phyloP scores from a whole-genome alignment of 2,888 invertebrate species.

The Gibbula magus region DNA sequence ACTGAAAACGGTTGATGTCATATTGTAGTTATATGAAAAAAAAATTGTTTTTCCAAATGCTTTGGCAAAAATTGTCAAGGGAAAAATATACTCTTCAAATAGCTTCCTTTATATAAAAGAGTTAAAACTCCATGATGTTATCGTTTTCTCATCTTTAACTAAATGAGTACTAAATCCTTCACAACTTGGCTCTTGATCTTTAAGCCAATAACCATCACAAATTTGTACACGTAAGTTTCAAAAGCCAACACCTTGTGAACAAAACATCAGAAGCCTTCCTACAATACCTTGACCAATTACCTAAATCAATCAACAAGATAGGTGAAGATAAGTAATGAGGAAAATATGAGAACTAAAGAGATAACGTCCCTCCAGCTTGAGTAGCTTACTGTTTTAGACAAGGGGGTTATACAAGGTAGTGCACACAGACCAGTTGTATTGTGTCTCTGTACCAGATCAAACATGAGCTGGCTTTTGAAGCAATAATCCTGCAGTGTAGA shows the following conservation, averaged over 20 bases:
- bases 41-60: no score
- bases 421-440: background rate
- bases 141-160: no score
- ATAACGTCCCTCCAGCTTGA: background rate
- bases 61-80: no score
- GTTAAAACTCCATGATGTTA: no score
- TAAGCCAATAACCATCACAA: background rate
- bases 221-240: background rate
- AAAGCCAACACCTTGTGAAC: background rate
- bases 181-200: no score
- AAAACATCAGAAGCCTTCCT: background rate
- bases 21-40: no score
- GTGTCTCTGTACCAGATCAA: background rate
- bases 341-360: conserved; percentile 8
- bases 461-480: background rate
- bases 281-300: background rate
- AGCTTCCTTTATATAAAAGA: no score
- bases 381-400: background rate
- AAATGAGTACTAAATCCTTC: no score
- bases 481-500: background rate
- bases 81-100: no score
- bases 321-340: background rate
- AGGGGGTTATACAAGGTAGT: background rate
- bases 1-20: no score
- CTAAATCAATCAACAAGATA: background rate